Base-by-base conservation (phyloP, 2,113 vertebrate genomes). In the Epinephelus fuscoguttatus region DNA sequence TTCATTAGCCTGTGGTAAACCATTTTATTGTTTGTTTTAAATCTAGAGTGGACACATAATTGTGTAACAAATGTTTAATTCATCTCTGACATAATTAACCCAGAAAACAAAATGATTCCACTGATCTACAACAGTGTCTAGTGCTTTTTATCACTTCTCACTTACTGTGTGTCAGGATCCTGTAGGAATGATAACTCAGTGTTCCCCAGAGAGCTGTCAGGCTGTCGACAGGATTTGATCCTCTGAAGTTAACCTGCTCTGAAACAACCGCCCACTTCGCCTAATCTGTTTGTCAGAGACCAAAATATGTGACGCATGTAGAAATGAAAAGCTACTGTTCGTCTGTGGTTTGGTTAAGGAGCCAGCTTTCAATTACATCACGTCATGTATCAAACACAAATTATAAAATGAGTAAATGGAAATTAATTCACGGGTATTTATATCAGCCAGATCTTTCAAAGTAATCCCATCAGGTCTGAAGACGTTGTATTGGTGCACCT, bases 11-110 rank as follows among this genome's bases (percentile, higher is more conserved):
- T 62, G 66, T 25, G 23, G 40, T 11, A 52, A 70, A 61, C 66
- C 12, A 25, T 77, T 8, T 25, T 27, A 63, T 18, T 37, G 45
- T 75, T 53, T 63, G 17, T 79, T 62, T 45, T 33, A 64, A 47
- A 64, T 21, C 37, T 8, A 57, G 19, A 56, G 25, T 18, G 23
- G 19, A 56, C 4, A 17, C 47, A 42, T 53, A 15, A 23, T 52
- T 49, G 7, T 6, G 12, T 17, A 30, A 59, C 14, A 25, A 18
- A 47, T 19, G 8, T 75, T 64, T 55, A 10, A 42, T 64, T 27
- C 42, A 5, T 53, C 14, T 1, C 33, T 42, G 15, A 19, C 33
- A 45, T 56, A 47, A 68, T 72, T 49, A 40, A 52, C 33, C 55
- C 2, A 2, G 68, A 72, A 71, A 85, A 17, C 21, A 37, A 66